Base-by-base conservation (phyloP, 2,113 vertebrate genomes). In the Diglossa brunneiventris region DNA sequence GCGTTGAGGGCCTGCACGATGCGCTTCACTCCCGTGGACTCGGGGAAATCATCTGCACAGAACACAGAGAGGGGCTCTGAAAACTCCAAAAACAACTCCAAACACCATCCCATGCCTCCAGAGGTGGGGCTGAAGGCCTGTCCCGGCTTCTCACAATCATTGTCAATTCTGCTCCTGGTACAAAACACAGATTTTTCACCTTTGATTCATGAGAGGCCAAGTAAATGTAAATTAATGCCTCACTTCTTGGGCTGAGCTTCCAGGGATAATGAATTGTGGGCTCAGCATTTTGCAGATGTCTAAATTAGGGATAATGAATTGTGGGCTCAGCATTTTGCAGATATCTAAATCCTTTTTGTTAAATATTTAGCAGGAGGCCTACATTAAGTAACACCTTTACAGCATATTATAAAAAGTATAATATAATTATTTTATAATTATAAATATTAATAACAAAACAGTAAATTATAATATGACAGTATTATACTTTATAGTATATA, bases 1-100 rank as follows among this genome's bases (percentile, higher is more conserved):
- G 99, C 99, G 52, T 99, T 99, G 72, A 99, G 97, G 44, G 99
- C 99, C 95, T 99, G 99, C 22, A 99, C 62, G 24, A 99, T 99
- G 87, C 99, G 98, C 79, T 99, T 99, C 75, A 99, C 98, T 47
- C 99, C 99, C 1, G 99, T 99, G 64, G 99, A 99, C 96, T 99
- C 99, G 42, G 99, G 99, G 77, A 99, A 99, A 83, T 99, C 99
- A 95, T 99, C 99, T 99, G 85, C 85, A 86, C 8, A 56, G 39
- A 64, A 56, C 33, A 92, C 11, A 30, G 9, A 79, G 62, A 81
- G 1, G 0, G 4, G 6, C 73, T 30, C 42, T 47, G 1, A 23
- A 30, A 47, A 23, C 26, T 62, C 42, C 18, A 0, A 20, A 13
- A 33, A 22, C 10, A 17, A 6, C 23, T 27, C 13, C 6, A 3